Percentiles rank a stretch among this genome's conserved stretches.
phyloP scores from a whole-genome alignment of 2,113 vertebrate species.

The Sminthopsis crassicaudata region DNA sequence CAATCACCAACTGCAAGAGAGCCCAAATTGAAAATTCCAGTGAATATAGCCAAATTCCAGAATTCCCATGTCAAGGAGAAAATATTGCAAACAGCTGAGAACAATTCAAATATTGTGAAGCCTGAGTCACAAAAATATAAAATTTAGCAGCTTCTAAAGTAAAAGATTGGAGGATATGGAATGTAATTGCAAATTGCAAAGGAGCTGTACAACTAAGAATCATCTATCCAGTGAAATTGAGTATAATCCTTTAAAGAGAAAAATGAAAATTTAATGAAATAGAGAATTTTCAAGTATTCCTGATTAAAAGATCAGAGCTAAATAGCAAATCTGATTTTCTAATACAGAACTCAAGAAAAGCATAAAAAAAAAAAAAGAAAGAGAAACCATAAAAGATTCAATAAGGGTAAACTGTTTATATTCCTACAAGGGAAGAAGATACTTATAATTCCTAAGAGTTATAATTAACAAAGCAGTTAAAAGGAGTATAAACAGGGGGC shows the following conservation, averaged over 20 bases:
- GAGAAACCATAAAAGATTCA: not conserved
- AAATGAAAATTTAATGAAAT: not conserved
- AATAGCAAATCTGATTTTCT: not conserved
- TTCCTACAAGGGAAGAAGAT: not conserved
- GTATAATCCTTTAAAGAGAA: not conserved
- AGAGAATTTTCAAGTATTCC: not conserved
- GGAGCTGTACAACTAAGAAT: not conserved
- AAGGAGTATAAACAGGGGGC: not conserved
- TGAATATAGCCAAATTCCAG: not conserved
- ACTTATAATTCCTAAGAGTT: not conserved
- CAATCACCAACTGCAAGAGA: not conserved
- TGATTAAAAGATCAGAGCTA: not conserved
- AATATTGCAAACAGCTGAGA: not conserved
- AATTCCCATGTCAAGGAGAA: not conserved
- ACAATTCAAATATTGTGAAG: not conserved
- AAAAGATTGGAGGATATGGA: not conserved
- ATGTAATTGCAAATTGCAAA: not conserved
- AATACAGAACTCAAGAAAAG: not conserved
- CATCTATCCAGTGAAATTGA: not conserved
- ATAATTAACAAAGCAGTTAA: not conserved
- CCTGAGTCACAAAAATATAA: not conserved
- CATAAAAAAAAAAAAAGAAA: not conserved
- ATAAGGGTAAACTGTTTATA: not conserved
- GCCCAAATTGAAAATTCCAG: not conserved
- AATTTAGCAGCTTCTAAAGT: not conserved